Base-by-base conservation (phyloP, 2,797 vertebrate species). In the Mastacembelus armatus region DNA sequence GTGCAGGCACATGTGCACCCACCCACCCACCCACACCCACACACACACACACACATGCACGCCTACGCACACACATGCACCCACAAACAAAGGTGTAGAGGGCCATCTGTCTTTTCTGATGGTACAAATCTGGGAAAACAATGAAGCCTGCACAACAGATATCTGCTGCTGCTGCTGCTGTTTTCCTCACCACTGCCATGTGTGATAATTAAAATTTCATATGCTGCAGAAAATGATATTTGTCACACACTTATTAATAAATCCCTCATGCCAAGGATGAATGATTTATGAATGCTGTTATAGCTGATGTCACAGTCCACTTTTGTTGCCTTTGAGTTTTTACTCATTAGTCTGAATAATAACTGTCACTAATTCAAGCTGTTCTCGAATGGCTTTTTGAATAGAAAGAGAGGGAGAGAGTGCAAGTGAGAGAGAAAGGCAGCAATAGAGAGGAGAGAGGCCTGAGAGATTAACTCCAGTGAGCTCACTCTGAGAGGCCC, bases 291-390 rank as follows among this genome's bases (percentile, higher is more conserved):
- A 88, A 91, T 71, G 84, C 86, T 82, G 77, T 75, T 88, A 72
- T 79, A 79, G 84, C 76, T 52, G 64, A 89, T 85, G 86, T 83
- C 87, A 89, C 84, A 85, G 87, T 91, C 86, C 81, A 89, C 87
- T 91, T 85, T 91, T 90, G 89, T 91, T 89, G 89, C 82, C 87
- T 86, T 89, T 84, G 85, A 90, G 88, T 91, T 92, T 92, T 90
- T 84, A 91, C 90, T 93, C 91, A 92, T 93, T 93, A 92, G 91
- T 88, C 87, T 93, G 91, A 93, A 93, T 91, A 93, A 92, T 92
- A 93, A 93, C 91, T 93, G 92, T 92, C 90, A 91, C 89, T 92
- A 92, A 92, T 92, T 93, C 92, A 93, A 88, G 91, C 93, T 92
- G 89, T 89, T 92, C 91, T 90, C 84, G 48, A 89, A 90, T 92